phyloP scores from a whole-genome alignment of 2,113 vertebrate genomes.

The Corythaeola cristata region DNA sequence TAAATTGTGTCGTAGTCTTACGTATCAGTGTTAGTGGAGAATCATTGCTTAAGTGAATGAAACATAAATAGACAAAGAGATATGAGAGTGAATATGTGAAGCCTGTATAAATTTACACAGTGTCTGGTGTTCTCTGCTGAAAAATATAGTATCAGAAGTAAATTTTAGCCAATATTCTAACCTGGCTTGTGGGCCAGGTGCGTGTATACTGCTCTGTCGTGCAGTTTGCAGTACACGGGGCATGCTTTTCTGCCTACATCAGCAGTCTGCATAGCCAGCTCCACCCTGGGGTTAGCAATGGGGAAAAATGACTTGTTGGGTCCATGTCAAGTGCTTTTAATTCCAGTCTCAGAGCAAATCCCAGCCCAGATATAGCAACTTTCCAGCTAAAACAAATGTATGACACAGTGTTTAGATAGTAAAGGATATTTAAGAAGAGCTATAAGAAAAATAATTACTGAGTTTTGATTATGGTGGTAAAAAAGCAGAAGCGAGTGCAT shows the following conservation, averaged over 20 bases:
- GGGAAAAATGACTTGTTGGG: not conserved
- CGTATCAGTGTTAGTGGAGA: not conserved
- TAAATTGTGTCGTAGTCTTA: not conserved
- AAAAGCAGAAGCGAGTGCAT: not conserved
- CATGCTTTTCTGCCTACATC: not conserved
- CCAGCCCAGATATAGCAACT: not conserved
- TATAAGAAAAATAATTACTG: not conserved
- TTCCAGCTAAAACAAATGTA: not conserved
- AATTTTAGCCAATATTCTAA: not conserved
- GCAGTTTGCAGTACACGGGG: not conserved
- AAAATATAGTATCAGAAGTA: not conserved
- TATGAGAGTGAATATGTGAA: not conserved
- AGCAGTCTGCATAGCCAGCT: not conserved
- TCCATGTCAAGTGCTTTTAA: not conserved
- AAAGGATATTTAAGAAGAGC: not conserved
- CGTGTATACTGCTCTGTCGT: not conserved
- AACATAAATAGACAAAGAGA: not conserved
- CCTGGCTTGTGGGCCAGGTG: not conserved
- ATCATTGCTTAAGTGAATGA: not conserved
- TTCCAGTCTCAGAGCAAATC: not conserved
- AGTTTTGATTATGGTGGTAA: not conserved
- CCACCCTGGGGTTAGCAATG: not conserved
- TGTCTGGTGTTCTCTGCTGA: not conserved
- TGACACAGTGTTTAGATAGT: not conserved
- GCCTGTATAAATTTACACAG: not conserved